Base-by-base conservation (phyloP, 2,888 invertebrate genomes). In the Athalia rosae region DNA sequence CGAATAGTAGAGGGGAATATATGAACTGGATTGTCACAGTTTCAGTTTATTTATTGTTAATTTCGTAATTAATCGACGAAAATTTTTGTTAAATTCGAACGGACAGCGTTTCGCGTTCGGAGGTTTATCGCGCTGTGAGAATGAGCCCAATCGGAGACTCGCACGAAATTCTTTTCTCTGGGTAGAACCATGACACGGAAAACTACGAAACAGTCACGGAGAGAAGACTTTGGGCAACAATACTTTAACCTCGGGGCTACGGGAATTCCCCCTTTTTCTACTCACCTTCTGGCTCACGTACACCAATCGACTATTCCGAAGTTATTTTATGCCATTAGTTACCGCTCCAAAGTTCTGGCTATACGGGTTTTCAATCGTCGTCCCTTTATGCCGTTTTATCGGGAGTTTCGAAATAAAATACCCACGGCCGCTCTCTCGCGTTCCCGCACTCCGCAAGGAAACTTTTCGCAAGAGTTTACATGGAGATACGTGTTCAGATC, bases 241-340 rank as follows among this genome's bases (percentile, higher is more conserved):
- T n/a, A n/a, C n/a, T n/a, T n/a, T n/a, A n/a, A 8, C 11, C 61
- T 28, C 4, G n/a, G 53, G n/a, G 8, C 11, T 53, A n/a, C n/a
- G n/a, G n/a, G n/a, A n/a, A n/a, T 11, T 4, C n/a, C 53, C 9
- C 53, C 9, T 11, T n/a, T 53, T 53, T 7, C 9, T 41, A 28
- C 13, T 45, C 56, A 71, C 56, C 56, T 71, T 11, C 53, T 43
- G 43, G 71, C 74, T 61, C 61, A 62, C 74, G 74, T 74, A 74
- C 61, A 62, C 74, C 61, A 74, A 74, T 74, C 74, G 61, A 74
- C 74, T 74, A 74, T 74, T 62, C 48, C 74, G 41, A 62, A 74
- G 74, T 74, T 74, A 74, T 74, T 74, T 74, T 61, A 74, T 74
- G 74, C 74, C 61, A 74, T 74, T 74, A 74, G 74, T 74, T 74